phyloP scores from a whole-genome alignment of 2,888 invertebrate species.

The Dasypogon diadema region DNA sequence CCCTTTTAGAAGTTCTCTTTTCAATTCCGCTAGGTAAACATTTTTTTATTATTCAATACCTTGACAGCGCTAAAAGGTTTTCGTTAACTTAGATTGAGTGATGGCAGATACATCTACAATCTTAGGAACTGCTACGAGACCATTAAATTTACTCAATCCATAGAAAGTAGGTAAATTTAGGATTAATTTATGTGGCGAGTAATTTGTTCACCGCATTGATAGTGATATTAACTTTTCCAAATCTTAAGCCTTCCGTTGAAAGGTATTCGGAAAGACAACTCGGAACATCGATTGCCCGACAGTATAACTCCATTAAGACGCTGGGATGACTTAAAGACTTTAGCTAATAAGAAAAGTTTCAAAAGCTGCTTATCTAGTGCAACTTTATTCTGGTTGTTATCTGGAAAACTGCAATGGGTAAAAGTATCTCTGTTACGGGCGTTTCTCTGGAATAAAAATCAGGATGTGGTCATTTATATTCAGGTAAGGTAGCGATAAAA shows the following conservation, averaged over 20 bases:
- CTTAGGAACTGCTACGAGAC: not conserved
- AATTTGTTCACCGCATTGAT: not conserved
- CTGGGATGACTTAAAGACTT: not conserved
- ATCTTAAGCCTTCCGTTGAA: not conserved
- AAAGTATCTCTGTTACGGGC: not conserved
- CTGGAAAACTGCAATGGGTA: not conserved
- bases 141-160: not conserved
- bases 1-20: slow-evolving; percentile 14
- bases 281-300: not conserved
- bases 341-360: not conserved
- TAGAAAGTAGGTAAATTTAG: not conserved
- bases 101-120: not conserved
- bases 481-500: slow-evolving; percentile 8
- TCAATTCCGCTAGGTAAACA: not conserved
- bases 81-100: too few species aligned
- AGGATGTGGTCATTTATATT: not conserved
- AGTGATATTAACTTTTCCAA: not conserved
- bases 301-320: not conserved
- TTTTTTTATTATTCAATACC: not conserved
- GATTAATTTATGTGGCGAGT: slow-evolving; percentile 1
- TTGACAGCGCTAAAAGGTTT: too few species aligned
- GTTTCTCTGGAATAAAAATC: not conserved
- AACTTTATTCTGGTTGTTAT: not conserved
- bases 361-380: not conserved
- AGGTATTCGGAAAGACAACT: not conserved